Evolutionary conservation across 2,113 vertebrate genomes (phyloP), one percentile per base, ranked within the genome.

Genomic region (Loxodonta africana): DNA sequence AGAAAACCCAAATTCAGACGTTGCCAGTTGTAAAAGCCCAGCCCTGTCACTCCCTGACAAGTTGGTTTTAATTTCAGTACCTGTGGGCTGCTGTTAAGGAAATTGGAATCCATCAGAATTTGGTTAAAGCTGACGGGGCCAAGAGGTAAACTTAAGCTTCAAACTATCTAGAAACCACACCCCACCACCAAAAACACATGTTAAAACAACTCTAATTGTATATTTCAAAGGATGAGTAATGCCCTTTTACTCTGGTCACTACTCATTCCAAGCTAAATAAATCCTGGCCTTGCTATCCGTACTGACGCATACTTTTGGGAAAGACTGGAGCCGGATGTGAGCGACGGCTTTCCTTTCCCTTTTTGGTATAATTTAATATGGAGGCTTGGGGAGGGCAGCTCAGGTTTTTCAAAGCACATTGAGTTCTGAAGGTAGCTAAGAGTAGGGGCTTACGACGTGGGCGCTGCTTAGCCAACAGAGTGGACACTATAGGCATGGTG

Each of bases 121-220:
- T 9, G 63, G 80, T 37, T 74, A 88, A 62, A 30, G 46, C 88
- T 23, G 37, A 63, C 4, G 63, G 41, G 80, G 80, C 62, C 83
- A 48, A 82, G 78, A 20, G 21, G 90, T 37, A 93, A 94, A 71
- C 87, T 87, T 88, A 1, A 41, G 17, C 87, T 97, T 91, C 83
- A 82, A 69, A 67, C 86, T 48, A 53, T 93, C 96, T 83, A 73
- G 83, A 84, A 97, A 93, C 76, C 77, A 95, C 87, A 94, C 60
- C 83, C 92, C 62, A 78, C 83, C 80, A 44, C 83, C 78, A 69
- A 93, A 80, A 80, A 60, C 76, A 80, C 69, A 93, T 80, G 94
- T 78, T 87, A 46, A 94, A 84, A 71, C 57, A 60, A 48, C 76
- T 78, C 60, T 90, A 88, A 95, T 82, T 65, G 14, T 57, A 41